Evolutionary conservation across 2,113 vertebrate genomes (phyloP).

Genomic region (Labrus mixtus): DNA sequence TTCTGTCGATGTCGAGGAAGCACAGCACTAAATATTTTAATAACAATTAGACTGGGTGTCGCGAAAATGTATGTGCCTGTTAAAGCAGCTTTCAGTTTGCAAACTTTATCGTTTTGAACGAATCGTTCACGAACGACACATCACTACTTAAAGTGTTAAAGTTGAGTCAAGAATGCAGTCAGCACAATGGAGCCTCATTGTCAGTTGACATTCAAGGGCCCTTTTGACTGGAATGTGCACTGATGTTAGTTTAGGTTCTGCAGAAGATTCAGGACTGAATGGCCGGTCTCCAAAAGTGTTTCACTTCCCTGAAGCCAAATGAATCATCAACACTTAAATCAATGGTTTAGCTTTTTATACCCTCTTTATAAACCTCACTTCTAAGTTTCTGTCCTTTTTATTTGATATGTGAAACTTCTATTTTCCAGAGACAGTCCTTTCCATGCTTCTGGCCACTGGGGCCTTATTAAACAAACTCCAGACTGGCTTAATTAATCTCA

Average conservation of each 20-base stretch:
- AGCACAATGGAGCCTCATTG: neutral
- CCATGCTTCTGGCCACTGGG: slow-evolving; percentile 61
- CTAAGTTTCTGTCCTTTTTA: slow-evolving; percentile 14
- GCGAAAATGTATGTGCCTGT: too few relatives aligned
- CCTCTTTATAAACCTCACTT: slow-evolving; percentile 9
- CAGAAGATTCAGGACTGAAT: neutral
- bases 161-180: neutral
- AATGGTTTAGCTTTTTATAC: slow-evolving; percentile 43
- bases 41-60: too few relatives aligned
- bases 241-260: neutral
- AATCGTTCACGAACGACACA: too few relatives aligned
- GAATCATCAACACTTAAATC: slow-evolving; percentile 38
- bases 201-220: too few relatives aligned
- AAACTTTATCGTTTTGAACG: too few relatives aligned
- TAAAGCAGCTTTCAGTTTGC: too few relatives aligned
- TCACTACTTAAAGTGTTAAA: neutral
- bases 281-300: neutral
- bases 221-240: neutral
- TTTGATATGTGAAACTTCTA: slow-evolving; percentile 41
- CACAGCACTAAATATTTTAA: too few relatives aligned
- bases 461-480: slow-evolving; percentile 75
- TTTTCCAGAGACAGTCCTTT: slow-evolving; percentile 44
- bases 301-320: slow-evolving; percentile 23
- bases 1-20: too few relatives aligned
- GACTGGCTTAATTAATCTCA: slow-evolving; percentile 76